Conservation (phyloP, 2,797 vertebrate genomes). For the Margarornis squamiger region DNA sequence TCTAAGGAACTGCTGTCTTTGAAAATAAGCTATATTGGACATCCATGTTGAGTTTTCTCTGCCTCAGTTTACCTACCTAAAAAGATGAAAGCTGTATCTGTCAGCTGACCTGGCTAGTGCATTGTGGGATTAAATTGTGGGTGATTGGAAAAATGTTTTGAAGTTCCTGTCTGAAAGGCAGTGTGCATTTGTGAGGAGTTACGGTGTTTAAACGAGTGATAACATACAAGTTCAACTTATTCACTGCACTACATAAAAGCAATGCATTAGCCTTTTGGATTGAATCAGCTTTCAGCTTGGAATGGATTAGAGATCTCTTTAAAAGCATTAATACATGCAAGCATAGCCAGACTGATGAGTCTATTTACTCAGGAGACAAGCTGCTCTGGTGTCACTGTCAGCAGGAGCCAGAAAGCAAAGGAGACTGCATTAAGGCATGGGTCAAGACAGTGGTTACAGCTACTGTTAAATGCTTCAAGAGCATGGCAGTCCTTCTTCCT, state of each 20-base stretch:
- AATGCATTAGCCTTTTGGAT: not conserved
- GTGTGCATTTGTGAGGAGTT: not conserved
- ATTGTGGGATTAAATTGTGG: not conserved
- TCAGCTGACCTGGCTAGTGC: not conserved
- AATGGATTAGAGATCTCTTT: not conserved
- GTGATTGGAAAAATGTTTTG: not conserved
- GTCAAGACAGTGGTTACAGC: not conserved
- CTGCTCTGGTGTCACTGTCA: not conserved
- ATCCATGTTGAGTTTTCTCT: not conserved
- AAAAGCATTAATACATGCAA: not conserved
- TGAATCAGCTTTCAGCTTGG: not conserved
- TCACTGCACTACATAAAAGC: not conserved
- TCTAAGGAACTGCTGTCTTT: not conserved
- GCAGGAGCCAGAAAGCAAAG: not conserved
- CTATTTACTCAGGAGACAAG: not conserved
- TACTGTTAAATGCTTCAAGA: not conserved
- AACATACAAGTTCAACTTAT: not conserved
- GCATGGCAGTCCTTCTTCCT: not conserved
- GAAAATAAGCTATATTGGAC: not conserved
- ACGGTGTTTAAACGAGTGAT: not conserved
- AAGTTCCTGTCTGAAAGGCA: not conserved
- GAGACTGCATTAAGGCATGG: not conserved
- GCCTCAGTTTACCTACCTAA: not conserved
- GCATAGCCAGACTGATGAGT: not conserved
- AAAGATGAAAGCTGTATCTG: not conserved